These are phyloP conservation scores for Romanogobio albipinnatus DNA, from an alignment of 2,113 vertebrate species.

Conservation along the genomic window DNA sequence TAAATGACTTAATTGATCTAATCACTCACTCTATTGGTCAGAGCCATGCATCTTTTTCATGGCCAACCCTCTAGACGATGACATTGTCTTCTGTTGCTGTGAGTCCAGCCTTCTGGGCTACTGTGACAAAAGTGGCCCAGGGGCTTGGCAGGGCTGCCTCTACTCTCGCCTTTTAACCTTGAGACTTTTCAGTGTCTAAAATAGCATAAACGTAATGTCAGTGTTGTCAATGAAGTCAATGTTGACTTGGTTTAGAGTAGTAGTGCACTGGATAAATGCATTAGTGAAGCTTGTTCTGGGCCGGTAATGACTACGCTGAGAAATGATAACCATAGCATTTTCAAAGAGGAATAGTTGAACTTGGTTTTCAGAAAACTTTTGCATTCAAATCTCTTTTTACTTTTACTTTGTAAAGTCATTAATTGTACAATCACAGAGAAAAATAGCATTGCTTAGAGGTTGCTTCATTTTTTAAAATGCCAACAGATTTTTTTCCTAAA, in stretches of 20 bases:
- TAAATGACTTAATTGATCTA: conserved; percentile 76
- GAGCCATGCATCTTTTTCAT: conserved; percentile 72
- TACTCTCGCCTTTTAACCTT: conserved; percentile 52
- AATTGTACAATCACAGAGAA: neutral
- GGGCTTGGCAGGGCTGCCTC: conserved; percentile 40
- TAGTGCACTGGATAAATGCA: neutral
- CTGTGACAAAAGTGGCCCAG: conserved; percentile 19
- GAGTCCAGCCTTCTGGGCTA: conserved; percentile 42
- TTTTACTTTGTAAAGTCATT: neutral
- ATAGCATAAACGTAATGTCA: conserved; percentile 14
- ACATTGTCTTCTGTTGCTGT: conserved; percentile 64
- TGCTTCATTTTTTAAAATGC: neutral
- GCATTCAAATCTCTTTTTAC: neutral
- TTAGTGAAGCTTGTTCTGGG: neutral
- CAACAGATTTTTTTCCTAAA: neutral
- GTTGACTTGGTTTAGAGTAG: conserved; percentile 49
- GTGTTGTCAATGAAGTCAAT: conserved; percentile 18
- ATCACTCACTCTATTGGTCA: conserved; percentile 77
- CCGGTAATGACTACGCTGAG: neutral
- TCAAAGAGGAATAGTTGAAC: neutral
- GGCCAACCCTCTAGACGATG: conserved; percentile 66
- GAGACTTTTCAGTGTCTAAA: conserved; percentile 42
- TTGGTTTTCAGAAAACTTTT: neutral
- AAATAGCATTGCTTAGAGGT: neutral
- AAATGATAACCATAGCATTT: neutral